Base-by-base conservation (phyloP, 2,797 vertebrate genomes). In the Pogoniulus pusillus region DNA sequence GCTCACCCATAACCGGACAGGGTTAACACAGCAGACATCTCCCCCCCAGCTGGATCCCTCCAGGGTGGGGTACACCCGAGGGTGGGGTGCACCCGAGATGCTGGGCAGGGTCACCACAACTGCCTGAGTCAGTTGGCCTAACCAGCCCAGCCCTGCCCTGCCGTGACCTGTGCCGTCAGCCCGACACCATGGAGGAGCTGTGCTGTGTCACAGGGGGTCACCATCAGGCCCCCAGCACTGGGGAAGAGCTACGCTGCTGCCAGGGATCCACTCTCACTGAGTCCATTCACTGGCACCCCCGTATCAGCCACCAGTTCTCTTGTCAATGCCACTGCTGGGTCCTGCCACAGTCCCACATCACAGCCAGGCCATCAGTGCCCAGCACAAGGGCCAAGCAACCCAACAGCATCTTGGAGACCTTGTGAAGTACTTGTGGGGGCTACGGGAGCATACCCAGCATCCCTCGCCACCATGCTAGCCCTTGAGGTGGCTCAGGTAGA, bases 71-170 rank as follows among this genome's bases (percentile, higher is more conserved):
- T 82, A 55, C 59, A 17, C 59, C 77, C 26, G 5, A 80, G 86
- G 89, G 92, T 70, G 86, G 90, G 74, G 93, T 84, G 86, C 60
- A 1, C 70, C 81, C 53, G 8, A 0, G 27, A 63, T 3, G 68
- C 75, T 89, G 91, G 93, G 95, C 92, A 94, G 95, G 91, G 94
- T 95, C 94, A 94, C 92, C 62, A 6, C 62, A 85, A 37, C 19
- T 0, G 87, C 84, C 89, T 94, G 95, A 96, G 92, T 95, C 95
- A 96, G 89, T 95, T 82, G 95, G 95, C 91, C 29, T 7, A 2
- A 23, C 15, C 1, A 0, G 72, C 79, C 15, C 1, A 0, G 72
- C 79, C 43, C 64, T 92, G 91, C 82, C 91, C 91, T 4, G 43
- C 78, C 30, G 0, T 47, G 85, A 90, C 87, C 87, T 11, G 37